These are phyloP conservation scores for Quiscalus mexicanus DNA, from an alignment of 2,113 vertebrate genomes.

Conservation along the genomic window DNA sequence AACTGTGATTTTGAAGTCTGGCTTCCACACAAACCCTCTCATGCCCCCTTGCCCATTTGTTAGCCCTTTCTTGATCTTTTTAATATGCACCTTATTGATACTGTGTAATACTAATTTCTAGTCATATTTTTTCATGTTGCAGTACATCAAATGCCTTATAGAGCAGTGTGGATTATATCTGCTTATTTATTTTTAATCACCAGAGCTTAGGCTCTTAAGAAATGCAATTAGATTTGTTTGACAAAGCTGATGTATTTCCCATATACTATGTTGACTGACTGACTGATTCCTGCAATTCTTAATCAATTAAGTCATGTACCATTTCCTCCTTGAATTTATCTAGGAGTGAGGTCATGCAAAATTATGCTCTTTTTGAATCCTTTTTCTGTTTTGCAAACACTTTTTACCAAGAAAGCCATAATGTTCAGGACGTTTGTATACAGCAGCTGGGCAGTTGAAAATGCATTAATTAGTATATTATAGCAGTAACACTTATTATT, in stretches of 20 bases:
- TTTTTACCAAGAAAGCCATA: not conserved
- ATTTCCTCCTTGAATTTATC: not conserved
- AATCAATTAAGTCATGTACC: not conserved
- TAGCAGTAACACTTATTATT: not conserved
- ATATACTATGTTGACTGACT: not conserved
- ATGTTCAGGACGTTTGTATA: not conserved
- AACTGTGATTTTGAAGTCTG: not conserved
- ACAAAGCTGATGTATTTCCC: not conserved
- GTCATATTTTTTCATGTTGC: not conserved
- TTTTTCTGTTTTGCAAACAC: constrained; percentile 44
- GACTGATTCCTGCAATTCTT: not conserved
- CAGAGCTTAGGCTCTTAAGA: not conserved
- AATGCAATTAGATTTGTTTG: not conserved
- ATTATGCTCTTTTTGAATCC: not conserved
- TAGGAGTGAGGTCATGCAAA: not conserved
- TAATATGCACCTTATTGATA: not conserved
- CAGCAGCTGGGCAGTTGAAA: not conserved
- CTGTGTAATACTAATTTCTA: not conserved
- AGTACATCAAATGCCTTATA: not conserved
- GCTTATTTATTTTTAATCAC: not conserved
- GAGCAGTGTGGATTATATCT: not conserved
- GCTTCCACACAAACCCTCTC: not conserved
- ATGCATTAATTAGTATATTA: constrained; percentile 26
- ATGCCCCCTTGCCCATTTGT: accelerated
- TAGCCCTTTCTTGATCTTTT: not conserved